A percentile compares a stretch with the other conserved stretches of the same genome.
phyloP scores from a whole-genome alignment of 30 jellyfish, hydroid and myxozoan genomes.

The Turritopsis dohrnii region DNA sequence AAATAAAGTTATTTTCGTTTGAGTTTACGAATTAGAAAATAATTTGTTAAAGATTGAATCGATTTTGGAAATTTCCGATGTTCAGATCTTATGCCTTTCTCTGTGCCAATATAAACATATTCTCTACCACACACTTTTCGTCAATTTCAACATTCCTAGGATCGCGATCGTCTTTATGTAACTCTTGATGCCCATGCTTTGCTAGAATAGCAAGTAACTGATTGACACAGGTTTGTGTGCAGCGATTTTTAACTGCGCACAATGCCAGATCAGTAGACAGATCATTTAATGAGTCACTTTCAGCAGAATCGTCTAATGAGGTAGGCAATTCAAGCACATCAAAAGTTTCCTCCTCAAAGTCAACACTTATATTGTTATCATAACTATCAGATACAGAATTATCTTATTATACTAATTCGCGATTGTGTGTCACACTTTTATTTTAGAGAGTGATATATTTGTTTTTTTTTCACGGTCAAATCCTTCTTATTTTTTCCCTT shows the following conservation, averaged over 20 bases:
- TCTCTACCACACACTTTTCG: constrained; percentile 36
- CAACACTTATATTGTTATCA: neutral
- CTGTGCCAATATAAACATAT: constrained; percentile 26
- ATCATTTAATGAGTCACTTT: neutral
- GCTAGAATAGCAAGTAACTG: constrained; percentile 14
- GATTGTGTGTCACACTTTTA: too few species aligned
- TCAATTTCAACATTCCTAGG: constrained; percentile 4
- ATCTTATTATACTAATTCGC: too few species aligned
- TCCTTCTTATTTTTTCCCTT: too few species aligned
- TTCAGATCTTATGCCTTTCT: constrained; percentile 11
- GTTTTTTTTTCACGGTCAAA: too few species aligned
- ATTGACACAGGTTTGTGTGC: constrained; percentile 9
- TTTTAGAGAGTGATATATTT: too few species aligned
- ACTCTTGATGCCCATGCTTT: constrained; percentile 19
- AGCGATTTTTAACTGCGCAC: constrained; percentile 27
- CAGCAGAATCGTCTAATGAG: neutral
- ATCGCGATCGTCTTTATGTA: constrained; percentile 22
- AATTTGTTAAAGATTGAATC: neutral
- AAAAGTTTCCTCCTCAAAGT: neutral
- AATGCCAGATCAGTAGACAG: constrained; percentile 1
- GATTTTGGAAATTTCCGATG: neutral
- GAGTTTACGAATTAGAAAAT: too few species aligned
- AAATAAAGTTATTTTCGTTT: too few species aligned
- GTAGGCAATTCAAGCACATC: neutral
- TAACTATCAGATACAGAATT: neutral